Evolutionary conservation across 2,888 invertebrate genomes (phyloP), one percentile per base, ranked within the genome.

Genomic region (Sipha maydis): DNA sequence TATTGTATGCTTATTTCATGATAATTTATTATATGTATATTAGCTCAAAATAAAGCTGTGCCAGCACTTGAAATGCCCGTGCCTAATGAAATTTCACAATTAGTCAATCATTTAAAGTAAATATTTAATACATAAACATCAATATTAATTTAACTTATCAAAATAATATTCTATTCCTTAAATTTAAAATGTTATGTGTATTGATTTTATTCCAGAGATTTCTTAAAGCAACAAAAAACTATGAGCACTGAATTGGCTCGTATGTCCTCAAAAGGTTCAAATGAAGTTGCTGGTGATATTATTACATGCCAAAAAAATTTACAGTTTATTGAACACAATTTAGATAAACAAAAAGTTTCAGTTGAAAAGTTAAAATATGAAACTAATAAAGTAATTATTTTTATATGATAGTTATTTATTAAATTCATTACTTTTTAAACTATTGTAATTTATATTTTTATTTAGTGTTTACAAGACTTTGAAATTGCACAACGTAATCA

Each of bases 401-500:
- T 2, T 14, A 76, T n/a, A 38, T 34, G 21, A 76, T 41, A 41
- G 0, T 11, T 48, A 8, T 48, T 48, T 54, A 85, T 48, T 28
- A 31, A 28, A 34, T 0, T 31, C 7, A 25, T 41, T 69, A 9
- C 25, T 21, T 61, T 77, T 48, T 28, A 38, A 75, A 1, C 14
- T 75, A 75, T 31, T 25, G 17, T 75, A 48, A 54, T 48, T 69
- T 61, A 61, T 61, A 85, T 84, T 11, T 76, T n/a, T 31, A 61
- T 11, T 28, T 73, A 89, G 89, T 89, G 89, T 79, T 80, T 89
- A 48, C 89, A 89, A 89, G 85, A 89, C 71, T 89, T 84, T 75
- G 89, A 89, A 89, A 89, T 89, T 41, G 89, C 89, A 8, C 89
- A 89, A 61, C 86, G 89, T 78, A 89, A 84, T 71, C 89, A 89